Conservation (phyloP, 2,888 invertebrate genomes). For the Volucella zonaria region DNA sequence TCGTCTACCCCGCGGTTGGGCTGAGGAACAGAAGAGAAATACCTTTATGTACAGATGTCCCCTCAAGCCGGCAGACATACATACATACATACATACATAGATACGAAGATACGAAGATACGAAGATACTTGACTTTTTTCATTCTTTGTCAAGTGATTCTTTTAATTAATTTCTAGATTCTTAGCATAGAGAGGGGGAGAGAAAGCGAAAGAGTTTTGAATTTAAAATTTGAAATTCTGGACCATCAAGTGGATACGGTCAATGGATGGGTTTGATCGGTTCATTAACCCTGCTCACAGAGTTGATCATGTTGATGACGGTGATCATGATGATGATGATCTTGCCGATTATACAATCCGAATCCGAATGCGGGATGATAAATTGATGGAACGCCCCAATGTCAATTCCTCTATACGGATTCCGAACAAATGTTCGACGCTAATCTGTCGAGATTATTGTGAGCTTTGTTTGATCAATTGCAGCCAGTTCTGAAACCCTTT, state of each 20-base stretch:
- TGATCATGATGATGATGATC: conserved; percentile 9
- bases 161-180: conserved; percentile 42
- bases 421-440: conserved; percentile 30
- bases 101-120: neutral
- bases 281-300: conserved; percentile 56
- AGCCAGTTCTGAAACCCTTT: too few relatives aligned
- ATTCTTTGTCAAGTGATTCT: conserved; percentile 58
- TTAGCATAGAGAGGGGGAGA: neutral
- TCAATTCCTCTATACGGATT: conserved; percentile 19
- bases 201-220: neutral
- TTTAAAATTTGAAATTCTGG: conserved; percentile 7
- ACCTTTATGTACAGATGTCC: conserved; percentile 8
- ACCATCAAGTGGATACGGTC: conserved; percentile 21
- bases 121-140: neutral
- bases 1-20: too few relatives aligned
- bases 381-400: conserved; percentile 47
- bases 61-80: conserved; percentile 40
- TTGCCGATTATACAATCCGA: conserved; percentile 48
- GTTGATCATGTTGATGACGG: neutral
- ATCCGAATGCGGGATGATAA: conserved; percentile 51
- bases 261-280: conserved; percentile 41
- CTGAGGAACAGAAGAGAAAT: too few relatives aligned
- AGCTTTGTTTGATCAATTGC: conserved; percentile 30
- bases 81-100: conserved; percentile 1
- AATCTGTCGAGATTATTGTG: conserved; percentile 27